These are phyloP conservation scores for Phoebastria nigripes DNA, from an alignment of 2,797 vertebrate genomes.

Conservation along the genomic window DNA sequence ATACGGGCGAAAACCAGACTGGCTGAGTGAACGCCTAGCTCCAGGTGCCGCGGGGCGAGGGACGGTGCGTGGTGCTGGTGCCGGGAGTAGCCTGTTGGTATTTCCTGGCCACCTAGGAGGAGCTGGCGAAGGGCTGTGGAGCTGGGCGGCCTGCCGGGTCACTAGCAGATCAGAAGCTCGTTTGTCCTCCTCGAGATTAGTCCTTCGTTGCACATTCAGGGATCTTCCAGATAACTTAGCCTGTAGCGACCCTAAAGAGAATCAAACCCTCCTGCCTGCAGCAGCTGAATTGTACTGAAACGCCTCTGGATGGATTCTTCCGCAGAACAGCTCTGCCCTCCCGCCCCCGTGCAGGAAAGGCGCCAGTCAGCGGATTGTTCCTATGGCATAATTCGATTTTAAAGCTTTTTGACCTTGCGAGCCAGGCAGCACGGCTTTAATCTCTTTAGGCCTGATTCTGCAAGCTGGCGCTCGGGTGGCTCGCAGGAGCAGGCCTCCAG, in stretches of 20 bases:
- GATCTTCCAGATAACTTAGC: conserved; percentile 9
- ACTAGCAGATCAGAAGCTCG: background rate
- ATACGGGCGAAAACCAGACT: background rate
- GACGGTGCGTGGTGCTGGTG: background rate
- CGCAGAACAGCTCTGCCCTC: background rate
- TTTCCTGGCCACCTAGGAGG: background rate
- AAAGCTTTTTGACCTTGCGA: background rate
- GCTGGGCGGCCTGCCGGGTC: background rate
- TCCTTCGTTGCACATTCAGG: background rate
- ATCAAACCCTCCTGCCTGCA: background rate
- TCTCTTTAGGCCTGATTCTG: background rate
- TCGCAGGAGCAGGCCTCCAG: background rate
- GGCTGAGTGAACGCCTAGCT: background rate
- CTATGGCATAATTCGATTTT: background rate
- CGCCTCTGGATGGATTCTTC: accelerated
- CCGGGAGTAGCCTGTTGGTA: background rate
- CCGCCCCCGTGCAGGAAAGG: background rate
- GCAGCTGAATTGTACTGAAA: background rate
- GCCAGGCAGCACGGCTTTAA: background rate
- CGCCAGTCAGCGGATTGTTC: background rate
- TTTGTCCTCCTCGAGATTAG: background rate
- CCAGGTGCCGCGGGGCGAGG: background rate
- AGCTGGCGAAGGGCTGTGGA: background rate
- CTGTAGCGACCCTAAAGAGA: background rate
- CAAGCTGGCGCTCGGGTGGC: background rate